Conservation (phyloP, 2,797 vertebrate genomes). For the Momotus momota region DNA sequence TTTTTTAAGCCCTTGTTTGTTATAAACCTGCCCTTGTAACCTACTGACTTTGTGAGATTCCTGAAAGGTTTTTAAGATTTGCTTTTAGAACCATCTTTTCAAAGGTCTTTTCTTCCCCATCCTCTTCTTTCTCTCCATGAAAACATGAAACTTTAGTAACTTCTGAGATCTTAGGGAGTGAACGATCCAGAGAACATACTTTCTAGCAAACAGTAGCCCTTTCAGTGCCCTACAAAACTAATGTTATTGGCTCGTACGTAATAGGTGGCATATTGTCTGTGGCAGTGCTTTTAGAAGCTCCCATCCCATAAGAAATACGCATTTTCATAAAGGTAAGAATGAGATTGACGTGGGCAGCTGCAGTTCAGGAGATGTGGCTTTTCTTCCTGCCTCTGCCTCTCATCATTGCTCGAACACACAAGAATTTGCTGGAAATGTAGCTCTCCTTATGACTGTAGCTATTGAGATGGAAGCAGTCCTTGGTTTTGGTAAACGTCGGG, state of each 20-base stretch:
- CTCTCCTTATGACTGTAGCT: not conserved
- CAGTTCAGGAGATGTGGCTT: not conserved
- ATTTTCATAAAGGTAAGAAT: not conserved
- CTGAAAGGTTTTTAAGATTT: not conserved
- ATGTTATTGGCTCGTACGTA: not conserved
- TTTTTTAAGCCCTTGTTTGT: not conserved
- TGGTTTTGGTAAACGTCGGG: not conserved
- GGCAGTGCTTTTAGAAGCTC: not conserved
- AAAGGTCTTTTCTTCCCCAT: not conserved
- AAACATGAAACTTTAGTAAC: not conserved
- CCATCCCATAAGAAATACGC: accelerated
- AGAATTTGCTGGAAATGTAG: not conserved
- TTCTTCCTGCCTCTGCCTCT: not conserved
- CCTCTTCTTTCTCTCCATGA: not conserved
- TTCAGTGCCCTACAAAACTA: not conserved
- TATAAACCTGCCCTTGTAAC: not conserved
- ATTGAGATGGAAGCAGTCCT: not conserved
- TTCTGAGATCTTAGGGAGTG: not conserved
- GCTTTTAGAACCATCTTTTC: not conserved
- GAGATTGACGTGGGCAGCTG: not conserved
- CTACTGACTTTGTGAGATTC: not conserved
- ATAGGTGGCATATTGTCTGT: not conserved
- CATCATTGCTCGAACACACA: accelerated
- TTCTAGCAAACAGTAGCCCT: not conserved
- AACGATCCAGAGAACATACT: not conserved